Conservation (phyloP, 2,113 vertebrate species). For the Eupsittula cactorum region DNA sequence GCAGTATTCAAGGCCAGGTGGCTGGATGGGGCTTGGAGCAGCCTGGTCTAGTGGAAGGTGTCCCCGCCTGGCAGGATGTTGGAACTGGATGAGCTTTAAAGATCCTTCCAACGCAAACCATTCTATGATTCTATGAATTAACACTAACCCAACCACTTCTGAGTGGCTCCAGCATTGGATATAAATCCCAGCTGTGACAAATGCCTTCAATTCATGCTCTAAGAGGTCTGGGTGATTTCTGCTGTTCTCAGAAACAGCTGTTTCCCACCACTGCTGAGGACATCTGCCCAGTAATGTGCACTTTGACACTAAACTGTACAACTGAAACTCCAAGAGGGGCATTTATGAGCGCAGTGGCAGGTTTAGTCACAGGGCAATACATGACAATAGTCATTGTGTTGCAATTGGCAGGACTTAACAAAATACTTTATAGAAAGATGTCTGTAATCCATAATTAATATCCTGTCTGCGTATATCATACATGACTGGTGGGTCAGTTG, state of each 20-base stretch:
- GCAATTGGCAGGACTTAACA: slow-evolving; percentile 25
- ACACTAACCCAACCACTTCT: not conserved
- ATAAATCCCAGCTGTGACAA: not conserved
- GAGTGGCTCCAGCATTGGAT: fast-evolving
- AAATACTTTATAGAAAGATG: slow-evolving; percentile 22
- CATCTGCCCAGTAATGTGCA: not conserved
- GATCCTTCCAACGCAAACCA: not conserved
- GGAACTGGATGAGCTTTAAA: not conserved
- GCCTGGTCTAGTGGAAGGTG: not conserved
- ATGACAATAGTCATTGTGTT: not conserved
- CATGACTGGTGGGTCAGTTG: slow-evolving; percentile 31
- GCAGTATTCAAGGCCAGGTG: not conserved
- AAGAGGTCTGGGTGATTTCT: not conserved
- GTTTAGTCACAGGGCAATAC: not conserved
- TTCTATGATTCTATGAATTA: not conserved
- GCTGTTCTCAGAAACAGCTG: not conserved
- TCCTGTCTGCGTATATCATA: slow-evolving; percentile 8
- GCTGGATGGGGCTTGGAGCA: not conserved
- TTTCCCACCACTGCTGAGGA: not conserved
- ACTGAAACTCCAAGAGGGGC: not conserved
- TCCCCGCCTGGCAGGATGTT: not conserved
- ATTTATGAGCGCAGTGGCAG: not conserved
- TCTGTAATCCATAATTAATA: slow-evolving; percentile 65
- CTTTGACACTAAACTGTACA: not conserved
- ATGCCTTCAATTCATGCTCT: fast-evolving